phyloP scores from a whole-genome alignment of 2,888 invertebrate genomes.

The Cataglyphis cursor region DNA sequence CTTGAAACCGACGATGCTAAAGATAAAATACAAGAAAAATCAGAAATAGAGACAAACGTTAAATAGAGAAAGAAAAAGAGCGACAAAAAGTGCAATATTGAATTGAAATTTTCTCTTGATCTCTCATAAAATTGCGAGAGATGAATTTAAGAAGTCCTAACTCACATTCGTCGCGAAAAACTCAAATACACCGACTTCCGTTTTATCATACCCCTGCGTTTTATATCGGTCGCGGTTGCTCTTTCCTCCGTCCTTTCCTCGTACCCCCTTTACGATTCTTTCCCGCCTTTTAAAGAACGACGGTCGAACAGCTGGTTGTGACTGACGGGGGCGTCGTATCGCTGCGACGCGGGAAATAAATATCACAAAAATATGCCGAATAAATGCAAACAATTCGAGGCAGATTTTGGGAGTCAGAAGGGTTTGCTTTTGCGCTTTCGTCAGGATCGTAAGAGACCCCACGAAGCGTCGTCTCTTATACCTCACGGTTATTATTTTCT shows the following conservation, averaged over 20 bases:
- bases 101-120: not conserved
- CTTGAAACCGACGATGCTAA: not conserved
- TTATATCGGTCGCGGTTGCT: slow-evolving; percentile 66
- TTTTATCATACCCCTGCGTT: slow-evolving; percentile 63
- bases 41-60: not conserved
- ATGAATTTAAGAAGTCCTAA: slow-evolving; percentile 18
- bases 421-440: slow-evolving; percentile 57
- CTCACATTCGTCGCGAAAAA: slow-evolving; percentile 25
- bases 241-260: slow-evolving; percentile 29
- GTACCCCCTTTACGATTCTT: slow-evolving; percentile 69
- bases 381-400: slow-evolving; percentile 84
- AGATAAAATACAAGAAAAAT: slow-evolving; percentile 16
- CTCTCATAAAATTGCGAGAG: slow-evolving; percentile 24
- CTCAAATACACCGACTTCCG: slow-evolving; percentile 29
- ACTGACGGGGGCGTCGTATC: slow-evolving; percentile 77
- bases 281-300: slow-evolving; percentile 53
- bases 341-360: slow-evolving; percentile 80
- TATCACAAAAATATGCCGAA: slow-evolving; percentile 83
- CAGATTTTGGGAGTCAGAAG: slow-evolving; percentile 64
- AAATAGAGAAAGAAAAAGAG: not conserved
- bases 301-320: slow-evolving; percentile 74
- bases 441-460: slow-evolving; percentile 56
- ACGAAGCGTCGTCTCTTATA: slow-evolving; percentile 43
- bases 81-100: not conserved
- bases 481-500: slow-evolving; percentile 81